A percentile compares a stretch with the other conserved stretches of the same genome.
phyloP scores from a whole-genome alignment of 2,888 invertebrate species.

The Sphinx pinastri region DNA sequence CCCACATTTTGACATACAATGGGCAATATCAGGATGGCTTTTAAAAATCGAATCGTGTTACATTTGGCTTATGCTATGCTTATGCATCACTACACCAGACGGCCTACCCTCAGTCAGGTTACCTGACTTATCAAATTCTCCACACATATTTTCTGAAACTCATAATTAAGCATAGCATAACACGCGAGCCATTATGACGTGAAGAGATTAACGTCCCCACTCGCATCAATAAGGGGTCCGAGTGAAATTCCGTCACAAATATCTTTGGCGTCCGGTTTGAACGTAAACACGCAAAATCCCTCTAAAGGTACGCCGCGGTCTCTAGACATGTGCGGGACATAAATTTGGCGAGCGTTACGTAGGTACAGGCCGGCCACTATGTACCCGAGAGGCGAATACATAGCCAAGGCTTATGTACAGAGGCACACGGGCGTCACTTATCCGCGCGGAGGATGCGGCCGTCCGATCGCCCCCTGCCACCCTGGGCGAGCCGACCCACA shows the following conservation, averaged over 20 bases:
- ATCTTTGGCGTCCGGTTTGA: slow-evolving; percentile 73
- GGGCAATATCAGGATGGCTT: neutral
- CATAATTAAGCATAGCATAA: slow-evolving; percentile 30
- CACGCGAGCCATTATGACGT: slow-evolving; percentile 33
- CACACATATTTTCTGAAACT: neutral
- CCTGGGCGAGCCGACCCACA: slow-evolving; percentile 55
- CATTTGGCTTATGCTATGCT: neutral
- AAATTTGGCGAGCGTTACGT: slow-evolving; percentile 83
- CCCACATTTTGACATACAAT: neutral
- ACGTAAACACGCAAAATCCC: slow-evolving; percentile 83
- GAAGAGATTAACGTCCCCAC: slow-evolving; percentile 57
- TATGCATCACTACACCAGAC: neutral
- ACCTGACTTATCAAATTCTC: neutral
- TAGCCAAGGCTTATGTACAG: slow-evolving; percentile 77
- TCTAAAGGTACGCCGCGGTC: slow-evolving; percentile 83
- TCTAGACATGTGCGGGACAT: slow-evolving; percentile 84
- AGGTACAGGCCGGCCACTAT: slow-evolving; percentile 79
- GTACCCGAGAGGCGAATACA: slow-evolving; percentile 63
- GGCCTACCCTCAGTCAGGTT: neutral
- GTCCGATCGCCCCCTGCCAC: slow-evolving; percentile 74
- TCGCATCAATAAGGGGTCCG: slow-evolving; percentile 76
- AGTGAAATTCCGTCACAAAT: slow-evolving; percentile 77
- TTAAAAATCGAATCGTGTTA: neutral
- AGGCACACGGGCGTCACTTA: slow-evolving; percentile 84
- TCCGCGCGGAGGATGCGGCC: slow-evolving; percentile 83